Base-by-base conservation (phyloP, 2,888 invertebrate genomes). In the Carterocephalus palaemon region DNA sequence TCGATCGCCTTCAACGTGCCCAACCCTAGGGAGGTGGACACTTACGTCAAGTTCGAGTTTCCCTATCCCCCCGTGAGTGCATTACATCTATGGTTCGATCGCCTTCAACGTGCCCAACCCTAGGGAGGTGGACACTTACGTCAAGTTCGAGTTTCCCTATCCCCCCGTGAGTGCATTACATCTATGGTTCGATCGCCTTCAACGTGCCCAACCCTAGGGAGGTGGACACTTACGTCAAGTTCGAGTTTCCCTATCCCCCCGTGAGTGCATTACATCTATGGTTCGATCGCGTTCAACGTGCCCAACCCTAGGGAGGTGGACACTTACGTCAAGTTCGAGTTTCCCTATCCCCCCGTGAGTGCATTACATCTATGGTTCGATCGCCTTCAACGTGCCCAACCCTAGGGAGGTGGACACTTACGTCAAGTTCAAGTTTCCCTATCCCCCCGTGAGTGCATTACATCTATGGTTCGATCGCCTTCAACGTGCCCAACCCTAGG, bases 401-500 rank as follows among this genome's bases (percentile, higher is more conserved):
- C 92, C 95, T 0, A 94, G 94, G 67, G 96, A 97, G 49, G 89
- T 96, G 16, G 97, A 98, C 64, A 97, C 98, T 0, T 98, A 95
- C 68, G 94, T 98, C 6, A 95, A 93, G 70, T 93, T 94, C n/a
- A n/a, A n/a, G n/a, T n/a, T n/a, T n/a, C n/a, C n/a, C n/a, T n/a
- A n/a, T n/a, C n/a, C n/a, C n/a, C n/a, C n/a, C n/a, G n/a, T n/a
- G n/a, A n/a, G n/a, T n/a, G n/a, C n/a, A n/a, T n/a, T n/a, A n/a
- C n/a, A n/a, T n/a, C n/a, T n/a, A n/a, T n/a, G n/a, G n/a, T n/a
- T n/a, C n/a, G n/a, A n/a, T n/a, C n/a, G n/a, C 64, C 59, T 96
- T 94, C 79, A 91, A 90, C 73, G 94, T 95, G 29, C 80, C 91
- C 40, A 93, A 93, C 72, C 92, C 95, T 0, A 94, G 94, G 67